Conservation (phyloP, 2,113 vertebrate species). For the Athene noctua region DNA sequence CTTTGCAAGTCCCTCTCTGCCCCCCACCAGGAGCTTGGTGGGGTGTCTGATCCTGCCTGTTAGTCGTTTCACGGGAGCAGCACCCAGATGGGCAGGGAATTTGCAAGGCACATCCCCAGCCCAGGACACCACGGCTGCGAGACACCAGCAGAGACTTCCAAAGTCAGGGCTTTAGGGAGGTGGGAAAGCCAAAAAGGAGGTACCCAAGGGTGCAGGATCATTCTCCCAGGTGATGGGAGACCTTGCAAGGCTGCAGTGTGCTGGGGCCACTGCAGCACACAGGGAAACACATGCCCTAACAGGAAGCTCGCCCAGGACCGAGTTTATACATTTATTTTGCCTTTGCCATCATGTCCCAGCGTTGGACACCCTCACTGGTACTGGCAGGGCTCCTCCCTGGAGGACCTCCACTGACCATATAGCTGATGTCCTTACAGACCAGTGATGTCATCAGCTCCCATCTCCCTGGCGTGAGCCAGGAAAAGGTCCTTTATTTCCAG, state of each 20-base stretch:
- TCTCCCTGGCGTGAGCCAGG: not conserved
- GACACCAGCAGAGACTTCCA: not conserved
- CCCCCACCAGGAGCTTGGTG: not conserved
- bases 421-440: not conserved
- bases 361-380: accelerated
- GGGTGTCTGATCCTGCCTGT: not conserved
- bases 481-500: not conserved
- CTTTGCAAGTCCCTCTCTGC: not conserved
- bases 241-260: not conserved
- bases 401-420: not conserved
- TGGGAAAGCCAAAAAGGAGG: not conserved
- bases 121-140: not conserved
- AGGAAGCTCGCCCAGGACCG: not conserved
- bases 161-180: not conserved
- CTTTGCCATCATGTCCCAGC: not conserved
- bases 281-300: not conserved
- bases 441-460: not conserved
- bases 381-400: not conserved
- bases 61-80: not conserved
- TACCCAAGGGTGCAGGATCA: not conserved
- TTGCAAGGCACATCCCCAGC: not conserved
- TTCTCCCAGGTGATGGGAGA: not conserved
- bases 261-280: not conserved
- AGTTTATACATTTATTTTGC: not conserved
- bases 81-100: not conserved